Evolutionary conservation across 1,140 invertebrate species (phyloP), one percentile per base, ranked within the genome.

Genomic region (Cyphomyrmex costatus): DNA sequence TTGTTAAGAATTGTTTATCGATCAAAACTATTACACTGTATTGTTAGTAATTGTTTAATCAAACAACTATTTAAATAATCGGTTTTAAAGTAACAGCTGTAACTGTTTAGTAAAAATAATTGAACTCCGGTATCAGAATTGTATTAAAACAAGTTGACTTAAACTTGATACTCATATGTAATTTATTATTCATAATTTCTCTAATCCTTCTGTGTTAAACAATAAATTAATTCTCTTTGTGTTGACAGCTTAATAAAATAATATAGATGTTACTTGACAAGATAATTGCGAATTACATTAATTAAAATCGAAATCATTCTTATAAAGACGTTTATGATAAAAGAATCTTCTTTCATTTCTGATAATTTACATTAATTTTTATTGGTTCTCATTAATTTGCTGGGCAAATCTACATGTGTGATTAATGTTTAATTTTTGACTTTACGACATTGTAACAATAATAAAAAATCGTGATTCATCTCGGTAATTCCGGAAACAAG

Each of bases 401-500:
- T 14, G 5, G 14, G 14, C 46, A 4, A 49, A 46, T 49, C 16
- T 16, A 3, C 19, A 10, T 71, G 8, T 7, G 19, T 4, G 8
- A 56, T 56, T 51, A 3, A 19, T 12, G 21, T 36, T 53, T 3
- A 0, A 21, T 66, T 42, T 42, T 42, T 42, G 1, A 42, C 36
- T 42, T 42, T 63, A 33, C 16, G 27, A 30, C 27, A 70, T 19
- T 70, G 27, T 42, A 42, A 42, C 10, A 42, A 42, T 77, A 60
- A 78, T 6, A n/a, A 10, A 0, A 80, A 42, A 16, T 56, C 4
- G 0, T 88, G 85, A 86, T 42, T 86, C 58, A 71, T 51, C 3
- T 0, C 12, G 70, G 68, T 88, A 88, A 86, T 53, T 27, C 85
- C 77, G 14, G 0, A 46, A 33, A 87, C 1, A 24, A 87, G 70